Percentiles rank a stretch among this genome's conserved stretches.
Evolutionary conservation across 2,113 vertebrate species (phyloP).

Genomic region (Gallinago media): DNA sequence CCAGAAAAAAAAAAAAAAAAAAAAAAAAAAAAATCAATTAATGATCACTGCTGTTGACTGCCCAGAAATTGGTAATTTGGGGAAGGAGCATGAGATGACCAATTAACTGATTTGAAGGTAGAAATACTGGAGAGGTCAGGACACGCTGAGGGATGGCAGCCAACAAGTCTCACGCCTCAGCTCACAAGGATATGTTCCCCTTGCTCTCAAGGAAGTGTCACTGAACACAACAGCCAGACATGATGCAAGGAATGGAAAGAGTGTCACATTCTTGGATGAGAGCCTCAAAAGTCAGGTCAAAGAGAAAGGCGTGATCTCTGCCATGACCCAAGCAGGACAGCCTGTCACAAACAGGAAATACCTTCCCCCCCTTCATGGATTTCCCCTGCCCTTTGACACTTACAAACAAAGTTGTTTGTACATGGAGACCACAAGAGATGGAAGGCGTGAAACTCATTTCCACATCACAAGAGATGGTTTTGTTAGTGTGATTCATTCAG

Average conservation of each 20-base stretch:
- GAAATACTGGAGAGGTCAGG: background rate
- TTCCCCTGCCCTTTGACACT: constrained; percentile 25
- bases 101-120: background rate
- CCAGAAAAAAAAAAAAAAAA: background rate
- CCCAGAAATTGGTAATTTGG: background rate
- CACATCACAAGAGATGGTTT: background rate
- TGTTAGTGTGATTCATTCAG: background rate
- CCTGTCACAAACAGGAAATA: constrained; percentile 31
- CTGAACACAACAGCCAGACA: background rate
- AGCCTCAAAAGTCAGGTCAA: constrained; percentile 7
- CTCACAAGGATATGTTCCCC: background rate
- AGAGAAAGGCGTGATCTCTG: background rate
- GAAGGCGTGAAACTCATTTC: background rate
- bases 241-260: background rate
- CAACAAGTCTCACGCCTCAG: background rate
- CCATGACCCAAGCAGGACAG: background rate
- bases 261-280: background rate
- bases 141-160: background rate
- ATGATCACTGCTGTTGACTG: background rate
- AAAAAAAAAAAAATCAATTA: background rate
- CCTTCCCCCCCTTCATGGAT: background rate
- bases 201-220: background rate
- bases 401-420: constrained; percentile 17
- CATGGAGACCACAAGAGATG: background rate
- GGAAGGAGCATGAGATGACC: background rate